A percentile compares a stretch with the other conserved stretches of the same genome.
Evolutionary conservation across 2,113 vertebrate species (phyloP).

Genomic region (Copsychus sechellarum): DNA sequence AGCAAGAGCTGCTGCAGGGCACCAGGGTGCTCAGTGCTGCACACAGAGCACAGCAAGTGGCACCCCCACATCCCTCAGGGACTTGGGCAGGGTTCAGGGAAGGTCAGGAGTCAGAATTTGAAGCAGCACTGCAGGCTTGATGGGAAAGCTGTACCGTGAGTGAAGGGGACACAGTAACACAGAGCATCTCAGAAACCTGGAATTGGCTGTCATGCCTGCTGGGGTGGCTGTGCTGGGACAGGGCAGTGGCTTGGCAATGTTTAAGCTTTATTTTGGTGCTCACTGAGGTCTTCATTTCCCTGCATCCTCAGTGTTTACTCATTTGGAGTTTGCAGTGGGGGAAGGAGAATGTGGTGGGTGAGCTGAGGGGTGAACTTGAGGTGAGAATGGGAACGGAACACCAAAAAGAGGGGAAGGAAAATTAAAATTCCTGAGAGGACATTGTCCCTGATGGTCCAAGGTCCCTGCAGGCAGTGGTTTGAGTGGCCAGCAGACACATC

Average conservation of each 20-base stretch:
- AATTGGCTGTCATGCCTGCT: fast-evolving
- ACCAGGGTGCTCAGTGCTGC: neutral
- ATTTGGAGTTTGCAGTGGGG: neutral
- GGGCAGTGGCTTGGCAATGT: neutral
- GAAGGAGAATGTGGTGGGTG: fast-evolving
- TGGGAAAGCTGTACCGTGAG: neutral
- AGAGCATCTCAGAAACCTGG: neutral
- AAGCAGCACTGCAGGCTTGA: neutral
- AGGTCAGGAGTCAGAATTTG: neutral
- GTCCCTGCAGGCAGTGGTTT: neutral
- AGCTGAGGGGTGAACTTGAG: neutral
- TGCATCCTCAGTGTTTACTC: neutral
- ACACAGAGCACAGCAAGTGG: neutral
- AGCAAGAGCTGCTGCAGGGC: neutral
- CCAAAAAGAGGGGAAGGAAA: neutral
- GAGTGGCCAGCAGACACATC: neutral
- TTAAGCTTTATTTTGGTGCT: neutral
- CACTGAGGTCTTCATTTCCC: neutral
- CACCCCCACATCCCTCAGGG: neutral
- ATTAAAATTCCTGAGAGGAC: neutral
- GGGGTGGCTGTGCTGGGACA: neutral
- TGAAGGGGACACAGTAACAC: neutral
- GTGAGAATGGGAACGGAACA: neutral
- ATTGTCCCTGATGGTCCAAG: neutral
- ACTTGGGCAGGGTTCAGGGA: neutral